phyloP scores from a whole-genome alignment of 2,113 vertebrate genomes.

The Pagrus major region DNA sequence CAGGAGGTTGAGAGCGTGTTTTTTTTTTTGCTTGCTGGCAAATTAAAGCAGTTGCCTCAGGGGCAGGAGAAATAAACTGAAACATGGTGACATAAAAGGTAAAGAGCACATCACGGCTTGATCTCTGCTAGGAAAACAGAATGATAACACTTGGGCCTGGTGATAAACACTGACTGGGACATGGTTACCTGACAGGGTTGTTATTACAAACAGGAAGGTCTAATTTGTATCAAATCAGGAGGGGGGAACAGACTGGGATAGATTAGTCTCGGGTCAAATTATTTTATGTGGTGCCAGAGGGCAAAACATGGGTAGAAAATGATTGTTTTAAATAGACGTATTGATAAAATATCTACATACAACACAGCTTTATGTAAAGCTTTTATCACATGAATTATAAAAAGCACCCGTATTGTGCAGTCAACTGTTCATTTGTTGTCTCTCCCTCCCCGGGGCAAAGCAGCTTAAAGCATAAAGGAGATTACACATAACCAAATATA shows the following conservation, averaged over 20 bases:
- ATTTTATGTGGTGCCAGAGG: neutral
- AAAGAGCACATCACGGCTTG: slow-evolving; percentile 36
- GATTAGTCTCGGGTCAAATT: neutral
- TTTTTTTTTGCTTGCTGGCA: slow-evolving; percentile 4
- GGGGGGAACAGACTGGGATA: neutral
- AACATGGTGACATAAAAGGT: slow-evolving; percentile 47
- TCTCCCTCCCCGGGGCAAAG: slow-evolving; percentile 45
- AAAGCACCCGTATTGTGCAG: neutral
- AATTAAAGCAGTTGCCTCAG: slow-evolving; percentile 57
- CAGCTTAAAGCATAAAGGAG: slow-evolving; percentile 74
- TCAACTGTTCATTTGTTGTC: slow-evolving; percentile 66
- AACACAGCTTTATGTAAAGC: neutral
- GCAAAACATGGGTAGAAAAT: neutral
- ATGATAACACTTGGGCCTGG: slow-evolving; percentile 12
- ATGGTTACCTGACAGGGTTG: slow-evolving; percentile 6
- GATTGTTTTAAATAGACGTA: neutral
- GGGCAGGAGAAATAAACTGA: slow-evolving; percentile 45
- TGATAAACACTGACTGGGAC: slow-evolving; percentile 28
- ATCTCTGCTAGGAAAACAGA: slow-evolving; percentile 35
- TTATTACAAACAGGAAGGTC: slow-evolving; percentile 24
- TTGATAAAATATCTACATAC: neutral
- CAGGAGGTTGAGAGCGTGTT: slow-evolving; percentile 25
- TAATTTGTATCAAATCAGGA: slow-evolving; percentile 16
- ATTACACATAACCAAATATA: slow-evolving; percentile 66
- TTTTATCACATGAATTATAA: slow-evolving; percentile 11